These are phyloP conservation scores for Micoletzkya japonica DNA, from an alignment of 2,888 invertebrate genomes.

Conservation along the genomic window DNA sequence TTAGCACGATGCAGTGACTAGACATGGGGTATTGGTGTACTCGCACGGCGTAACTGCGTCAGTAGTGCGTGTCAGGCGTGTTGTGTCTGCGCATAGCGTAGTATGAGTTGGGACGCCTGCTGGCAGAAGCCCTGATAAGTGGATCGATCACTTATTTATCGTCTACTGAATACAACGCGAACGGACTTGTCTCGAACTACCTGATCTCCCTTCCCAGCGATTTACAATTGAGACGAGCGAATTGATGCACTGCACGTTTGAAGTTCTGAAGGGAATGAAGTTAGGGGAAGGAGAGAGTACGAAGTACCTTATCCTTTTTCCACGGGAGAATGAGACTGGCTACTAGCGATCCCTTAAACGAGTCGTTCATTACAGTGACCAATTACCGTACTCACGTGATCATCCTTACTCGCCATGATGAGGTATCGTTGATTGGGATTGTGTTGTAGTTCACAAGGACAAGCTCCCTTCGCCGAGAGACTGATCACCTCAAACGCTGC, in stretches of 20 bases:
- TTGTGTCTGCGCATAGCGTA: constrained; percentile 27
- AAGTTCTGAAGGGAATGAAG: constrained; percentile 50
- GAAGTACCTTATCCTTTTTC: constrained; percentile 52
- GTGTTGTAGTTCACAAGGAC: constrained; percentile 35
- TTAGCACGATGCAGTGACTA: too few species aligned
- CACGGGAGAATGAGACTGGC: constrained; percentile 60
- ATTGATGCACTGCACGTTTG: constrained; percentile 61
- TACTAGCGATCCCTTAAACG: constrained; percentile 37
- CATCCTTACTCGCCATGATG: constrained; percentile 41
- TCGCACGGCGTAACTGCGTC: constrained; percentile 3
- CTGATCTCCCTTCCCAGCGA: constrained; percentile 62
- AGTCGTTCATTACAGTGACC: neutral
- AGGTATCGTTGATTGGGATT: constrained; percentile 33
- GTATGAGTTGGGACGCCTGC: constrained; percentile 25
- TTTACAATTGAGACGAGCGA: constrained; percentile 60
- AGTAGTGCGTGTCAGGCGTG: constrained; percentile 16
- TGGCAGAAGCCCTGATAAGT: constrained; percentile 26
- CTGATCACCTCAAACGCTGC: constrained; percentile 13
- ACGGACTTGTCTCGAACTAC: constrained; percentile 48
- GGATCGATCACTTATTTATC: constrained; percentile 18
- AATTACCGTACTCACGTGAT: constrained; percentile 30
- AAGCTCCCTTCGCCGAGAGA: constrained; percentile 32
- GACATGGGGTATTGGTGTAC: neutral
- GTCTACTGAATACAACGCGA: too few species aligned
- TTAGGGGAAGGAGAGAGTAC: neutral